These are phyloP conservation scores for Anaspis maculata DNA, from an alignment of 2,888 invertebrate genomes.

Conservation along the genomic window DNA sequence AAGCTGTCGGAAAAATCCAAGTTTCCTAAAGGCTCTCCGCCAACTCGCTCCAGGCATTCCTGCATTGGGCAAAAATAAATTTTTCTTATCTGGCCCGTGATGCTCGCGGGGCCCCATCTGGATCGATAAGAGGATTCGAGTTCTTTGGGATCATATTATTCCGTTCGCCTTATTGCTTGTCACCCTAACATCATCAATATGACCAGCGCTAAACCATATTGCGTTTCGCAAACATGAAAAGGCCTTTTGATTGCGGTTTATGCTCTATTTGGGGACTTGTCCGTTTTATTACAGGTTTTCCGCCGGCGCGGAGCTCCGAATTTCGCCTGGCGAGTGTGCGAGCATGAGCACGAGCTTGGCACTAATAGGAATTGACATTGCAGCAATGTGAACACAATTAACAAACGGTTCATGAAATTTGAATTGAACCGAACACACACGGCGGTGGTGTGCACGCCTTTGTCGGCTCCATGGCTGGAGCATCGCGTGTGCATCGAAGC, in stretches of 20 bases:
- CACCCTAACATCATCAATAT: slow-evolving; percentile 32
- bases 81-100: slow-evolving; percentile 16
- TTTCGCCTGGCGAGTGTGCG: no score
- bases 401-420: slow-evolving; percentile 10
- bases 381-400: slow-evolving; percentile 10
- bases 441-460: slow-evolving; percentile 8
- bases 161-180: slow-evolving; percentile 29
- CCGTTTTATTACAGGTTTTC: slow-evolving; percentile 10
- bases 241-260: slow-evolving; percentile 24
- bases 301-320: no score
- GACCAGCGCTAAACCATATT: slow-evolving; percentile 33
- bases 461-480: no score
- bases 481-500: slow-evolving; percentile 7
- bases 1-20: no score
- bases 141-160: slow-evolving; percentile 28
- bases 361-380: slow-evolving; percentile 7
- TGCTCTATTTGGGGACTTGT: slow-evolving; percentile 12
- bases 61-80: slow-evolving; percentile 19
- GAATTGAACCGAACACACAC: slow-evolving; percentile 5
- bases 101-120: slow-evolving; percentile 13
- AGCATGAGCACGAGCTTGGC: background rate
- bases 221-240: slow-evolving; percentile 29
- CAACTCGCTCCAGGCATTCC: slow-evolving; percentile 13
- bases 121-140: slow-evolving; percentile 24
- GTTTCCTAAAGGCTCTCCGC: no score